Conservation (phyloP, 2,888 invertebrate species). For the Cephus rjabovi region DNA sequence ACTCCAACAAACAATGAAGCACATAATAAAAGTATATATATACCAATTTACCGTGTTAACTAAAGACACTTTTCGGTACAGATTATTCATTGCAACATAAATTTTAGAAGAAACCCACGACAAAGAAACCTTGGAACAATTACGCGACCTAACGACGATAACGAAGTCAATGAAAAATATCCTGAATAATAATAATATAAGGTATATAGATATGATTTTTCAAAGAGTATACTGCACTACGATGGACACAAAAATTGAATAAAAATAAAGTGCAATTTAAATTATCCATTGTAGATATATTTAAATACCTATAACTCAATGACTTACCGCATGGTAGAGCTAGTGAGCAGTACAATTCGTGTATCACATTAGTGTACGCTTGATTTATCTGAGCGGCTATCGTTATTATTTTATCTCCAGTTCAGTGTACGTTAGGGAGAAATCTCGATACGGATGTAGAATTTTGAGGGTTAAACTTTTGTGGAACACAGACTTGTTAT, state of each 20-base stretch:
- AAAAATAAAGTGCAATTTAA: neutral
- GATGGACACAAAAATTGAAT: neutral
- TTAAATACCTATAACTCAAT: neutral
- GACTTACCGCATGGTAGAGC: neutral
- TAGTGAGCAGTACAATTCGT: neutral
- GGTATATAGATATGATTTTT: neutral
- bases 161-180: neutral
- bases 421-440: neutral
- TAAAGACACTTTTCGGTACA: neutral
- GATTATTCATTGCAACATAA: neutral
- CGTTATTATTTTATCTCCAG: neutral
- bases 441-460: too few species aligned
- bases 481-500: too few species aligned
- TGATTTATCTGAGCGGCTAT: neutral
- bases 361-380: neutral
- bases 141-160: neutral
- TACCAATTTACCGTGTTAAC: conserved; percentile 14
- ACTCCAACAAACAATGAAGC: conserved; percentile 13
- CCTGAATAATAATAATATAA: neutral
- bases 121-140: neutral
- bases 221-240: neutral
- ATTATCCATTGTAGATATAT: neutral
- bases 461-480: too few species aligned
- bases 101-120: neutral
- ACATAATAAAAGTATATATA: conserved; percentile 8